Base-by-base conservation (phyloP, 1,140 invertebrate genomes). In the Trachymyrmex septentrionalis region DNA sequence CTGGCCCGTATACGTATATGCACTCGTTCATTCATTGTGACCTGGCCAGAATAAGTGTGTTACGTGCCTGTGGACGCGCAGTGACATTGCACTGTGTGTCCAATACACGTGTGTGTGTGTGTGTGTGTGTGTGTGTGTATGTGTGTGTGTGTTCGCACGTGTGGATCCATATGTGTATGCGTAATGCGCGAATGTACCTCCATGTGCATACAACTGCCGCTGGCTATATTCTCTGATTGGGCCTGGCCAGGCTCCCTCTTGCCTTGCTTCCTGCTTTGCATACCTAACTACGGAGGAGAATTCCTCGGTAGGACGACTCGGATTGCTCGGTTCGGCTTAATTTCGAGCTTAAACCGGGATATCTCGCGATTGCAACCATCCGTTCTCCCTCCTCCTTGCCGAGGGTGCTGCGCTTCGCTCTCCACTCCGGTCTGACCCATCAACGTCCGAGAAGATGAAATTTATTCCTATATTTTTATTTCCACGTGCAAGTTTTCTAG, bases 231-330 rank as follows among this genome's bases (percentile, higher is more conserved):
- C 92, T 77, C 90, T 92, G 92, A 92, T 92, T 92, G 92, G 91
- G 86, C 81, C 87, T 59, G 88, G 82, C 86, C 84, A 73, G 71
- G 75, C 78, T 90, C 82, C 64, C 81, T 88, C 78, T 85, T 91
- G 63, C 85, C 90, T 87, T 85, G 82, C 80, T 90, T 85, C 61
- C 90, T 92, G 87, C 85, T 92, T 92, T 92, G 92, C 92, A 92
- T 92, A 92, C 89, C 90, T 92, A 92, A 92, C 92, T 92, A 92
- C 89, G 85, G 59, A 89, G 91, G 71, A 61, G 88, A 89, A 88
- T 90, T 82, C 86, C 81, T 73, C 86, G 69, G 27, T 80, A 87
- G 87, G 86, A 86, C 85, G 86, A 89, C 88, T 73, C 75, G 69
- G 87, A 91, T 91, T 82, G 85, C 80, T 91, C 76, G 81, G 75